These are phyloP conservation scores for Mus spretus DNA, from an alignment of 2,797 vertebrate genomes.

Conservation along the genomic window DNA sequence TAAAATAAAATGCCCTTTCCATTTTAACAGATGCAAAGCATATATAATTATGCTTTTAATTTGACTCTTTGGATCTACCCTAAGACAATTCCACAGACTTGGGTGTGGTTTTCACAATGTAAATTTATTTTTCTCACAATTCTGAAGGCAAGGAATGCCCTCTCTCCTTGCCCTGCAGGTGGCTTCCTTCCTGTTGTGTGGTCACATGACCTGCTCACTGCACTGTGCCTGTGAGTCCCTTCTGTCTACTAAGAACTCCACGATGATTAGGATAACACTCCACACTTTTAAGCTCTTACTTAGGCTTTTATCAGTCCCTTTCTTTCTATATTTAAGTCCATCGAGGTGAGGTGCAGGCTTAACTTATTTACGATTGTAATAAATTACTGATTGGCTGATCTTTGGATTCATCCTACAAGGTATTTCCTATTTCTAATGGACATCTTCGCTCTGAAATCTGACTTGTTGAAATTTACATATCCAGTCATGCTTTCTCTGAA, in stretches of 20 bases:
- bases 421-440: not conserved
- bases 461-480: not conserved
- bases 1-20: not conserved
- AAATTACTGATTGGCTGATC: not conserved
- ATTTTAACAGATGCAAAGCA: not conserved
- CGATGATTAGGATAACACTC: not conserved
- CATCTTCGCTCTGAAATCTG: not conserved
- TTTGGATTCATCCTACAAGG: conserved; percentile 11
- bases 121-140: not conserved
- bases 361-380: not conserved
- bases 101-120: not conserved
- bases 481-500: not conserved
- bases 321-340: not conserved
- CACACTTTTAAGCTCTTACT: not conserved
- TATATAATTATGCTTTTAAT: not conserved
- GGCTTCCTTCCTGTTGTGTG: not conserved
- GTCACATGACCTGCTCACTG: not conserved
- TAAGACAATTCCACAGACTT: not conserved
- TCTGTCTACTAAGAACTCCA: not conserved
- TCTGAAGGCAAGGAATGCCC: not conserved
- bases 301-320: not conserved
- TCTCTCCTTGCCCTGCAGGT: no score
- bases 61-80: not conserved
- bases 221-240: not conserved
- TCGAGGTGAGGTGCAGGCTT: not conserved